A percentile compares a stretch with the other conserved stretches of the same genome.
Conservation (phyloP, 2,888 invertebrate species). For the Mesorhabditis spiculigera region DNA sequence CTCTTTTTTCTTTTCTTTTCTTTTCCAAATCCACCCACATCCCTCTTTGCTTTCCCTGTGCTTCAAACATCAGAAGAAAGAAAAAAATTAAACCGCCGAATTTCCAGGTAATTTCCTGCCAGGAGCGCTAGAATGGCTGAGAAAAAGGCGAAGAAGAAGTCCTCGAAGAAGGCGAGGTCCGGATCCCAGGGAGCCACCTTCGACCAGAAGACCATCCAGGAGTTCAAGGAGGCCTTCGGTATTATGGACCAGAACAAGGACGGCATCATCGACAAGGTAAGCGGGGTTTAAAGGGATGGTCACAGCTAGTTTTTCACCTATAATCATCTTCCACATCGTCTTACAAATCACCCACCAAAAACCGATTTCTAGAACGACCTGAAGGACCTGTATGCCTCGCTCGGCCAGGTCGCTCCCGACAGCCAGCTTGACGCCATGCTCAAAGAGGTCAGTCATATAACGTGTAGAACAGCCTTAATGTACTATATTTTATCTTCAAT, state of each 20-base stretch:
- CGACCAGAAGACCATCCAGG: slow-evolving; percentile 65
- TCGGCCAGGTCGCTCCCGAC: slow-evolving; percentile 59
- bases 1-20: background rate
- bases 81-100: no score
- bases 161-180: slow-evolving; percentile 58
- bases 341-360: background rate
- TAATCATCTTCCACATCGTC: background rate
- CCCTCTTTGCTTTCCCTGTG: background rate
- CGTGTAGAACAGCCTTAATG: no score
- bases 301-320: background rate
- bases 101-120: slow-evolving; percentile 1
- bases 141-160: slow-evolving; percentile 49
- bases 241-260: slow-evolving; percentile 66
- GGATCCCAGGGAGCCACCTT: slow-evolving; percentile 64
- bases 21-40: background rate
- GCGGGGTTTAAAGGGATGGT: background rate
- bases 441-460: slow-evolving; percentile 35
- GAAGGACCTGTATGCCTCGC: slow-evolving; percentile 64
- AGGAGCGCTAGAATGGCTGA: slow-evolving; percentile 3
- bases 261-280: slow-evolving; percentile 45
- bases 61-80: no score
- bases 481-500: no score
- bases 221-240: slow-evolving; percentile 66
- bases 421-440: slow-evolving; percentile 58
- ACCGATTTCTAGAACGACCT: slow-evolving; percentile 60